Evolutionary conservation across 2,888 invertebrate genomes (phyloP), one percentile per base, ranked within the genome.

Genomic region (Eurois occulta): DNA sequence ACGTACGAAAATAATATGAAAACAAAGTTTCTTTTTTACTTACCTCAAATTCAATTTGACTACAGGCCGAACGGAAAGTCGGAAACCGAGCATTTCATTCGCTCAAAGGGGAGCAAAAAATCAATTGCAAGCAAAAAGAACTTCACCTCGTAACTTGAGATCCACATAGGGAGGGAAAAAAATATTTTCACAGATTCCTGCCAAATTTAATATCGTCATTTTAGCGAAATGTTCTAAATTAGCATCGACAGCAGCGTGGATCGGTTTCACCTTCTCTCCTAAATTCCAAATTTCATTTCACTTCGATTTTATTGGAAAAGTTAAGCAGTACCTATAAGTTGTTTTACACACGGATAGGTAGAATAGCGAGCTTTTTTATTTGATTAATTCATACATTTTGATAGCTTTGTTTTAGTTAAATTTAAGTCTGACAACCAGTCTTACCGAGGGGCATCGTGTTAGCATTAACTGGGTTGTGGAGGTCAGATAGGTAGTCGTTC

Each of bases 291-390:
- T 95, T 95, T 94, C 94, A 94, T 95, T 95, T 95, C 92, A 92
- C 93, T 94, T 94, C 93, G 92, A 95, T 96, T 96, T 96, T 96
- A 96, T 96, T 96, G 94, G 94, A 93, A 95, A 96, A 96, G 94
- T 96, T 96, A 93, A 94, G 94, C 92, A 94, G 94, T 90, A 90
- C 88, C 90, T 90, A 91, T 93, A 93, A 93, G 91, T 89, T 86
- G 77, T 60, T 70, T 8, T 68, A 87, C 82, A 81, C 73, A 88
- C 68, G 8, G 85, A 0, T n/a, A 0, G 0, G 4, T 1, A 75
- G 69, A 3, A 71, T 35, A 7, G 11, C 35, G 0, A 6, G 28
- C 78, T 32, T 62, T 38, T 46, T 67, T 1, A 38, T 21, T 52
- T 62, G 10, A 24, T 32, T 32, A 32, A 60, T 55, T n/a, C 11